Evolutionary conservation across 2,888 invertebrate species (phyloP), one percentile per base, ranked within the genome.

Genomic region (Sepioteuthis lessoniana): DNA sequence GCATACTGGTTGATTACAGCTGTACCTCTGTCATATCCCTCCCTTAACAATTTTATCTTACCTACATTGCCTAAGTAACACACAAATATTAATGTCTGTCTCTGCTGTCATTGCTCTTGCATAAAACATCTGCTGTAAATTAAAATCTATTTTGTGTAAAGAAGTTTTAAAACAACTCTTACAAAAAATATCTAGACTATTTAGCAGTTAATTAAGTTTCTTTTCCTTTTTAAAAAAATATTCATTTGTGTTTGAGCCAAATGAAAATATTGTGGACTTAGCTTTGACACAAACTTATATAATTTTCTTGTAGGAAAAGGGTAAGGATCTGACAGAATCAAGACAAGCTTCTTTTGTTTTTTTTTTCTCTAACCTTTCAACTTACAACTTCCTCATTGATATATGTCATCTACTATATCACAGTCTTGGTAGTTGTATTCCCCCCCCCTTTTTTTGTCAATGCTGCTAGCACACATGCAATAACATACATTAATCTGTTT

Each of bases 381-480:
- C 76, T 31, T 7, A 8, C 76, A 76, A n/a, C n/a, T n/a, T 76
- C 35, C 76, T 76, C 13, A 16, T 25, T 25, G 25, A 28, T 25
- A 55, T 21, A 35, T n/a, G n/a, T 76, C n/a, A n/a, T 10, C 35
- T 16, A n/a, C 8, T 60, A 3, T 60, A 28, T 76, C 8, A n/a
- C 76, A 76, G 13, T 76, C 55, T 55, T 55, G 55, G 55, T 55
- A 7, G 55, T 55, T 55, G 55, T 55, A 55, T 25, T 25, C 4
- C 21, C 5, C 7, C 25, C 55, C 25, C 55, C 16, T 50, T 0
- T 25, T 55, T 55, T 25, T 55, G 55, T 55, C 55, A 76, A 76
- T 76, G 76, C n/a, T 76, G n/a, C 76, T n/a, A 76, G n/a, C 76
- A 76, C 13, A 76, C 76, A 76, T 76, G 76, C n/a, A 76, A 76